Base-by-base conservation (phyloP, 2,113 vertebrate species). In the Megaleporinus macrocephalus region DNA sequence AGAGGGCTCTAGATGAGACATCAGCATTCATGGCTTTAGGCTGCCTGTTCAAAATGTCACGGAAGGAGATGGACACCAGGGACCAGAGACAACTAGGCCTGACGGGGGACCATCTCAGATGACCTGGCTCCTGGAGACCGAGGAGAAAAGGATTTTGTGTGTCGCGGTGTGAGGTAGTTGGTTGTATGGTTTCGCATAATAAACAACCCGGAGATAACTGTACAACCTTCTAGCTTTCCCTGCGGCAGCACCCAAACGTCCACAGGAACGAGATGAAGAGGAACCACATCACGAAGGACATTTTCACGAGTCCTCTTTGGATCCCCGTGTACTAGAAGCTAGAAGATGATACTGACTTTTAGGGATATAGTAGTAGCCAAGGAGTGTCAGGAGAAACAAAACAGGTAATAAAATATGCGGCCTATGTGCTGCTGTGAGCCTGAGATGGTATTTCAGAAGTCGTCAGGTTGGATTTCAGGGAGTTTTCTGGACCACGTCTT, bases 181-280 rank as follows among this genome's bases (percentile, higher is more conserved):
- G 94, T 95, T 95, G 94, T 95, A 95, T 95, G 92, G 93, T 95
- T 94, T 94, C 91, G 92, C 92, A 94, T 94, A 90, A 93, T 94
- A 94, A 94, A 91, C 89, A 92, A 91, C 92, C 90, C 90, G 94
- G 94, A 94, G 94, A 94, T 95, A 94, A 94, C 94, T 93, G 93
- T 95, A 95, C 94, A 95, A 93, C 94, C 93, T 95, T 95, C 94
- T 95, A 95, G 94, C 94, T 95, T 95, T 94, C 94, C 93, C 85
- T 91, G 94, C 93, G 93, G 93, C 85, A 90, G 91, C 90, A 89
- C 93, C 76, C 83, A 82, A 81, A 83, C 92, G 6, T 57, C 79
- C 61, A n/a, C 14, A 26, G 11, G 14, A 73, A 41, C 62, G 57
- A 53, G 33, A 68, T 2, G 16, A 68, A 70, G 66, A 70, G 66